Percentiles rank a stretch among this genome's conserved stretches.
These are phyloP conservation scores for Eciton burchellii DNA, from an alignment of 1,140 invertebrate genomes.

Conservation along the genomic window DNA sequence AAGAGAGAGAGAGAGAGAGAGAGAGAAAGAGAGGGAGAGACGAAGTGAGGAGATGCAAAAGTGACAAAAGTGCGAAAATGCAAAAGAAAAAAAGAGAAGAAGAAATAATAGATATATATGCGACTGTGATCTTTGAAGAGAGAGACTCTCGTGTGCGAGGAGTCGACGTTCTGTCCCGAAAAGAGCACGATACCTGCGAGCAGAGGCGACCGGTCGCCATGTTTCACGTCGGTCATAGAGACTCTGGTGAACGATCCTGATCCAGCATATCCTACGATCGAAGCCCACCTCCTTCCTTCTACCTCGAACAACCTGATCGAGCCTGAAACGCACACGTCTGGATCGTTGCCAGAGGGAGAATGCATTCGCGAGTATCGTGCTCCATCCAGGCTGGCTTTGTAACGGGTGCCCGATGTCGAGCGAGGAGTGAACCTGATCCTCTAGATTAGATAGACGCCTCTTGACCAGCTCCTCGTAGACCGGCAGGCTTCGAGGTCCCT, in stretches of 20 bases:
- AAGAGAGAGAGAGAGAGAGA: slow-evolving; percentile 42
- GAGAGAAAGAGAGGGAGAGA: slow-evolving; percentile 16
- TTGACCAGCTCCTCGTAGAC: background rate
- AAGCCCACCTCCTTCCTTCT: slow-evolving; percentile 12
- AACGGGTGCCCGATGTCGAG: background rate
- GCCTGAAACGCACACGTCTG: slow-evolving; percentile 61
- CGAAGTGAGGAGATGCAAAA: slow-evolving; percentile 38
- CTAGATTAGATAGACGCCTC: slow-evolving; percentile 10
- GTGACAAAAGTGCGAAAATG: slow-evolving; percentile 51
- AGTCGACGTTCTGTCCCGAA: slow-evolving; percentile 65
- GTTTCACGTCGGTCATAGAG: slow-evolving; percentile 21
- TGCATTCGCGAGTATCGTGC: slow-evolving; percentile 32
- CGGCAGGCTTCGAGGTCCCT: background rate
- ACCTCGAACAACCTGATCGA: slow-evolving; percentile 46
- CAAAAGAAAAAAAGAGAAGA: slow-evolving; percentile 38
- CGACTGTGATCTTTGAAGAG: slow-evolving; percentile 74
- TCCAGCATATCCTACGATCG: slow-evolving; percentile 55
- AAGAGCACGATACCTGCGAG: slow-evolving; percentile 45
- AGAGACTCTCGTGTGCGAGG: slow-evolving; percentile 72
- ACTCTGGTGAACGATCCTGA: slow-evolving; percentile 38
- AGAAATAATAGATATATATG: slow-evolving; percentile 73
- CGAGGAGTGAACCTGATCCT: background rate
- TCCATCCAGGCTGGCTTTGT: slow-evolving; percentile 44
- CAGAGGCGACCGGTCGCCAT: slow-evolving; percentile 26
- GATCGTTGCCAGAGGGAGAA: slow-evolving; percentile 41